These are phyloP conservation scores for Drosophila anomalata DNA, from an alignment of 2,888 invertebrate species.

Conservation along the genomic window DNA sequence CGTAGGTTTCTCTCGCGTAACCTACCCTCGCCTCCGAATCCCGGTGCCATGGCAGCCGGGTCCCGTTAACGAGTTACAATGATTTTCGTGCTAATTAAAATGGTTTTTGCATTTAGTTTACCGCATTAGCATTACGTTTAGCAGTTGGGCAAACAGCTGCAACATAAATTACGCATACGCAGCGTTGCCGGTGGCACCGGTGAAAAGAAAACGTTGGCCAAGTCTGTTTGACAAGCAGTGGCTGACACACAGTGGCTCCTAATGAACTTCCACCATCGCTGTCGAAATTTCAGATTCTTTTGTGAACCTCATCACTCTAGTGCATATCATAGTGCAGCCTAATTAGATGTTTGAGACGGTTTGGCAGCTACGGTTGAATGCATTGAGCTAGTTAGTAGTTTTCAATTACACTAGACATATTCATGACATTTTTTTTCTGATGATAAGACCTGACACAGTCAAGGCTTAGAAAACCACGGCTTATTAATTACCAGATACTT, in stretches of 20 bases:
- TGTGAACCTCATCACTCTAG: slow-evolving; percentile 22
- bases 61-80: slow-evolving; percentile 78
- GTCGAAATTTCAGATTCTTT: slow-evolving; percentile 21
- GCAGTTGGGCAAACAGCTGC: slow-evolving; percentile 73
- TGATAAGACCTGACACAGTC: too few species aligned
- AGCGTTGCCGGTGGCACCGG: slow-evolving; percentile 43
- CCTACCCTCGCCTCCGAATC: neutral
- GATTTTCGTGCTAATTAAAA: slow-evolving; percentile 80
- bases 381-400: slow-evolving; percentile 66
- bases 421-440: neutral
- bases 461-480: neutral
- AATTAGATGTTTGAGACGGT: slow-evolving; percentile 69
- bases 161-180: slow-evolving; percentile 75
- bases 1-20: neutral
- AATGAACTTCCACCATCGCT: slow-evolving; percentile 62
- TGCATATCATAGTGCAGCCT: slow-evolving; percentile 50
- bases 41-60: slow-evolving; percentile 28
- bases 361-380: slow-evolving; percentile 51
- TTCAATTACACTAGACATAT: slow-evolving; percentile 17
- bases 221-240: slow-evolving; percentile 56
- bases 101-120: slow-evolving; percentile 80
- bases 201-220: slow-evolving; percentile 52
- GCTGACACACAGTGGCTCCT: slow-evolving; percentile 45
- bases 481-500: neutral
- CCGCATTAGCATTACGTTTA: slow-evolving; percentile 79